Base-by-base conservation (phyloP, 1,140 invertebrate genomes). In the Ceratoteleas bidentatus region DNA sequence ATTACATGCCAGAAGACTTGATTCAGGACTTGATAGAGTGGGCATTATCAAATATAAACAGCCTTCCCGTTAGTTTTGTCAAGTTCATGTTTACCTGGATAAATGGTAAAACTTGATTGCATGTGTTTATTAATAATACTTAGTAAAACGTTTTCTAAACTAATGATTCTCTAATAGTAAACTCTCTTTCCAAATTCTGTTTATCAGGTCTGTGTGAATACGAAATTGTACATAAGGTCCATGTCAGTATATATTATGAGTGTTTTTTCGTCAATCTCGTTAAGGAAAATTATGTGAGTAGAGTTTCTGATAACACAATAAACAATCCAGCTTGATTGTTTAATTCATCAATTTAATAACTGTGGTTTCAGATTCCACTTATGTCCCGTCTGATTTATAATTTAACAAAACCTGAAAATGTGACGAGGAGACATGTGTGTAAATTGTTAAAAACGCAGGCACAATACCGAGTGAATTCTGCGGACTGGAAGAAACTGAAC, bases 341-440 rank as follows among this genome's bases (percentile, higher is more conserved):
- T 70, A 68, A 47, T 34, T 49, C 32, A 58, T 64, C 43, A 34
- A 38, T 40, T 36, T 72, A 43, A 43, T 53, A 57, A 58, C 61
- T 43, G 32, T 24, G 49, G 58, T 79, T 77, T 58, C 15, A 91
- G 89, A 78, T 87, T 62, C 68, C 78, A 54, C 54, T 84, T 0
- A 40, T 91, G 45, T 83, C 89, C 6, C 84, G 80, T 56, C 74
- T 92, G 5, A 85, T 92, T 69, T 91, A 91, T 70, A 14, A 86
- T 11, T 70, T 90, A 43, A 88, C 90, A 10, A 91, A 85, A 68
- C 91, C 91, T 43, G 87, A 90, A 54, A 88, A 92, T 86, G 90
- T 92, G 10, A 88, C 86, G 5, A 74, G 91, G 33, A 87, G 87
- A 73, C 83, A 90, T 81, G 88, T 90, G 0, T 11, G 47, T 5